These are phyloP conservation scores for Corythornis vintsioides DNA, from an alignment of 2,113 vertebrate genomes.

Conservation along the genomic window DNA sequence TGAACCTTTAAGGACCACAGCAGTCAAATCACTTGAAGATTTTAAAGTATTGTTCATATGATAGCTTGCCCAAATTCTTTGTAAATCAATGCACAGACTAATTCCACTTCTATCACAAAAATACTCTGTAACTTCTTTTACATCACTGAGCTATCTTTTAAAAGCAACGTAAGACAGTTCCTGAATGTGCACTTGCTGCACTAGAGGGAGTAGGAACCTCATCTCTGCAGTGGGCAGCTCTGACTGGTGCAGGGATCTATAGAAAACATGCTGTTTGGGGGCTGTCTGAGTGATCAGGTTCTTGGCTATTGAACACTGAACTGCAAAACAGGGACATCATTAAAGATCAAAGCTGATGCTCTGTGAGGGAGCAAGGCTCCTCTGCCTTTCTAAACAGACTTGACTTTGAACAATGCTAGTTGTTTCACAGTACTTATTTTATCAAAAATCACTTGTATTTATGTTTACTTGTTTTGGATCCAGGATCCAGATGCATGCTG, in stretches of 20 bases:
- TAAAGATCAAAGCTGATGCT: background rate
- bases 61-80: background rate
- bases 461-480: background rate
- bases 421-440: background rate
- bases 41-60: background rate
- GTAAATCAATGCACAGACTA: background rate
- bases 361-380: background rate
- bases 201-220: conserved; percentile 52
- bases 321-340: background rate
- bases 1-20: background rate
- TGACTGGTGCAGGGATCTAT: background rate
- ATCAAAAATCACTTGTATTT: background rate
- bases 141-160: background rate
- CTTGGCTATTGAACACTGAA: background rate
- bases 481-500: background rate
- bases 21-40: background rate
- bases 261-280: background rate
- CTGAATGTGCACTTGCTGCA: conserved; percentile 30
- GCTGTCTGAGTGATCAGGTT: background rate
- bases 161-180: background rate
- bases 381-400: background rate
- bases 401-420: background rate
- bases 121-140: background rate
- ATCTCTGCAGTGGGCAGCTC: background rate
- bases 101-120: background rate